Conservation (phyloP, 2,888 invertebrate species). For the Pollenia amentaria region DNA sequence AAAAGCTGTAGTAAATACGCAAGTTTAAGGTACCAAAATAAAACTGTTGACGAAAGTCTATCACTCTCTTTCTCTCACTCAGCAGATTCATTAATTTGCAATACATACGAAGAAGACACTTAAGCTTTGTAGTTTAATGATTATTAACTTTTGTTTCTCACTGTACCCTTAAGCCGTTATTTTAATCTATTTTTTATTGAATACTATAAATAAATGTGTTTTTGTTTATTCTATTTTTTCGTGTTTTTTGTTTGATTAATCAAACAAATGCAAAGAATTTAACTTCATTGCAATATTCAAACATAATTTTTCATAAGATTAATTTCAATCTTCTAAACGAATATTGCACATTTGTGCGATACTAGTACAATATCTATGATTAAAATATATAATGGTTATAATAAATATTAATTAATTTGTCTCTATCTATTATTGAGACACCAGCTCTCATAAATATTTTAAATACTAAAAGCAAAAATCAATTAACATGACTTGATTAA, state of each 20-base stretch:
- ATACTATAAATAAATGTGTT: neutral
- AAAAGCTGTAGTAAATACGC: too few species aligned
- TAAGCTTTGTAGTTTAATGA: too few species aligned
- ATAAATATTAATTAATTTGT: conserved; percentile 58
- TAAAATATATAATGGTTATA: conserved; percentile 21
- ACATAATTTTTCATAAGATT: conserved; percentile 4
- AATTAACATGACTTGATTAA: conserved; percentile 45
- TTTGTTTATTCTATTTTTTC: neutral
- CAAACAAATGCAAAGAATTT: conserved; percentile 21
- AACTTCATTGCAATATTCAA: neutral
- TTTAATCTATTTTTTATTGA: neutral
- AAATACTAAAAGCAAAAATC: conserved; percentile 38
- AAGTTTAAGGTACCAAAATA: too few species aligned
- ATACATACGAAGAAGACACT: too few species aligned
- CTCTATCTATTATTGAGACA: conserved; percentile 47
- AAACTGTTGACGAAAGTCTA: too few species aligned
- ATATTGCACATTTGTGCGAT: neutral
- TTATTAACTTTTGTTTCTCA: neutral
- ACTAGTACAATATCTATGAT: neutral
- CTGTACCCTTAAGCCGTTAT: neutral
- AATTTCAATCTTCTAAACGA: conserved; percentile 7
- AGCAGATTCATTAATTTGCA: too few species aligned
- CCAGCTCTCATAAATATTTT: conserved; percentile 26
- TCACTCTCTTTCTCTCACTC: too few species aligned
- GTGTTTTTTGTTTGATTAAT: conserved; percentile 20